A percentile compares a stretch with the other conserved stretches of the same genome.
These are phyloP conservation scores for Halcyon malimbica DNA, from an alignment of 2,113 vertebrate species.

Conservation along the genomic window DNA sequence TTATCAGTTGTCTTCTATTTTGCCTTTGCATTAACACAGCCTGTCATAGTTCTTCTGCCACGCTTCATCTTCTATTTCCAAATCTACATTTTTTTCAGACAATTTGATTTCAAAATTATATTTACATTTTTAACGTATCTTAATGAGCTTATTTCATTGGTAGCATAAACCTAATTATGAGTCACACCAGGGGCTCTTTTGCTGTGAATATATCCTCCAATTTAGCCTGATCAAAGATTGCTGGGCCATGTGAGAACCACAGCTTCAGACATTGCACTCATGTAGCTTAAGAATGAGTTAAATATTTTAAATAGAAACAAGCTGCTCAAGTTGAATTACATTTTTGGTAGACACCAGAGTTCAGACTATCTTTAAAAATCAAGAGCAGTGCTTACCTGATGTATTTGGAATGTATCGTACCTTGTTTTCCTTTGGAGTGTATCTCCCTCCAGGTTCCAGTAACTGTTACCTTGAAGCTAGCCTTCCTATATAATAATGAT, in stretches of 20 bases:
- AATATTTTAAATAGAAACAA: not conserved
- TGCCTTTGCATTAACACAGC: constrained; percentile 28
- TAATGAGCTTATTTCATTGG: constrained; percentile 69
- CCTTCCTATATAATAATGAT: not conserved
- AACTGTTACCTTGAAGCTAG: not conserved
- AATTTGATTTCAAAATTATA: constrained; percentile 69
- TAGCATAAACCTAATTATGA: constrained; percentile 60
- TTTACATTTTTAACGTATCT: constrained; percentile 58
- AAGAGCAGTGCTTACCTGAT: not conserved
- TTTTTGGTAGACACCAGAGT: not conserved
- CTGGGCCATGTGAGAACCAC: not conserved
- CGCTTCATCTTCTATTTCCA: constrained; percentile 48
- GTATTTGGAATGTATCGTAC: not conserved
- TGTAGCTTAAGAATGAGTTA: not conserved
- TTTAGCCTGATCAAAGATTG: constrained; percentile 45
- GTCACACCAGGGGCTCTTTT: constrained; percentile 56
- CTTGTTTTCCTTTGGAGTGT: not conserved
- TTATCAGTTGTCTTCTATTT: constrained; percentile 48
- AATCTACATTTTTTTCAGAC: constrained; percentile 57
- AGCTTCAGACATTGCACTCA: not conserved
- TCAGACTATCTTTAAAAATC: not conserved
- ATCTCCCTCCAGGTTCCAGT: not conserved
- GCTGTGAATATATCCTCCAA: constrained; percentile 39
- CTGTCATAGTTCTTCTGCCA: not conserved
- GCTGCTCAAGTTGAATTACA: not conserved